Conservation (phyloP, 2,797 vertebrate species). For the Acropternis orthonyx region DNA sequence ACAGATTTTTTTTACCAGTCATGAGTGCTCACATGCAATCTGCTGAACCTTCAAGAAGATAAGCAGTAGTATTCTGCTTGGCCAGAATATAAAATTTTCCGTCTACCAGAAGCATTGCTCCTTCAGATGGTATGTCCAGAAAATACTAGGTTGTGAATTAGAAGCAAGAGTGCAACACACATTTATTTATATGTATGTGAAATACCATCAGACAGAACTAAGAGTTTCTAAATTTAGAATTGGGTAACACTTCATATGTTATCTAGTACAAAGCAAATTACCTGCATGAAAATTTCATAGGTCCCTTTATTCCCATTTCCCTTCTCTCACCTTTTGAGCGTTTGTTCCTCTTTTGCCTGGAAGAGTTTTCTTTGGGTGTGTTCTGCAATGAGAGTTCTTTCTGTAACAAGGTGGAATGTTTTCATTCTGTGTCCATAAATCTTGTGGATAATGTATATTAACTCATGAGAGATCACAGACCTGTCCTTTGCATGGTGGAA, state of each 20-base stretch:
- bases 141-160: not conserved
- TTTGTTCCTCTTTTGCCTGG: slow-evolving; percentile 17
- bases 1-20: not conserved
- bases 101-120: not conserved
- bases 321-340: slow-evolving; percentile 2
- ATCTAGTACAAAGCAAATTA: not conserved
- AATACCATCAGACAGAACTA: not conserved
- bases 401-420: not conserved
- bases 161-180: not conserved
- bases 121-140: not conserved
- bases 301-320: not conserved
- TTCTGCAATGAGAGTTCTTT: not conserved
- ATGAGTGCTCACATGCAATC: not conserved
- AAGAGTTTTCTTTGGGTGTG: not conserved
- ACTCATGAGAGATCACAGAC: not conserved
- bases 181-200: not conserved
- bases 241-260: not conserved
- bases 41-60: not conserved
- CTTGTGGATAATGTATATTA: not conserved
- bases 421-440: not conserved
- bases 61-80: not conserved
- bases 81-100: not conserved
- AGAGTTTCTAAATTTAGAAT: not conserved
- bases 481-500: not conserved
- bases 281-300: not conserved